Evolutionary conservation across 2,888 invertebrate genomes (phyloP).

Genomic region (Polymixis flavicincta): DNA sequence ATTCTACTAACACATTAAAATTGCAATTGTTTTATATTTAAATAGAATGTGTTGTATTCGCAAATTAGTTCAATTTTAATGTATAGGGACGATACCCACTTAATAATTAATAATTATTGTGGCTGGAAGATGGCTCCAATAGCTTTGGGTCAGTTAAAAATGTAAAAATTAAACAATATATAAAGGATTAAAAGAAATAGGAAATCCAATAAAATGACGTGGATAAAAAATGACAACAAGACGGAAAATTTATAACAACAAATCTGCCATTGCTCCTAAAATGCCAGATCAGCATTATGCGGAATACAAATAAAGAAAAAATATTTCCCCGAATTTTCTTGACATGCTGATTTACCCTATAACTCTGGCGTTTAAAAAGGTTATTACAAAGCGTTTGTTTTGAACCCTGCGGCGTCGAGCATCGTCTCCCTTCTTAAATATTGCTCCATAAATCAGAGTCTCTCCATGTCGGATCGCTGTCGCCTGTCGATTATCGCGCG

Average conservation of each 20-base stretch:
- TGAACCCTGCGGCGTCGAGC: conserved; percentile 67
- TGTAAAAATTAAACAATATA: neutral
- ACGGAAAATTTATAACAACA: conserved; percentile 1
- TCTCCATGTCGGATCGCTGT: conserved; percentile 76
- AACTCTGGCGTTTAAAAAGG: conserved; percentile 63
- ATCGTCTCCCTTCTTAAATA: conserved; percentile 75
- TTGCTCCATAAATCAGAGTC: conserved; percentile 84
- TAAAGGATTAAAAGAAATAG: neutral
- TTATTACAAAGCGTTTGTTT: conserved; percentile 68
- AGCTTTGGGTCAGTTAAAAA: neutral
- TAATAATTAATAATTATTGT: neutral
- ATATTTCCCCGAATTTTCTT: conserved; percentile 51
- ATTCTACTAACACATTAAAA: neutral
- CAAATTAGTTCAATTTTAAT: neutral
- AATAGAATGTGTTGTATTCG: neutral
- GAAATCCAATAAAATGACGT: conserved; percentile 3
- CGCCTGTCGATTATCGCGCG: conserved; percentile 85
- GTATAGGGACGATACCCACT: neutral
- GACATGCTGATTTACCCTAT: conserved; percentile 61
- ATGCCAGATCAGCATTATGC: conserved; percentile 35
- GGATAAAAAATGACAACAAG: conserved; percentile 4
- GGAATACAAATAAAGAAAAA: conserved; percentile 51
- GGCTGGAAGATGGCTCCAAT: neutral
- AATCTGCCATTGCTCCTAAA: conserved; percentile 42
- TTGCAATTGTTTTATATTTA: neutral